Conservation (phyloP, 2,113 vertebrate genomes). For the Agelaius tricolor region DNA sequence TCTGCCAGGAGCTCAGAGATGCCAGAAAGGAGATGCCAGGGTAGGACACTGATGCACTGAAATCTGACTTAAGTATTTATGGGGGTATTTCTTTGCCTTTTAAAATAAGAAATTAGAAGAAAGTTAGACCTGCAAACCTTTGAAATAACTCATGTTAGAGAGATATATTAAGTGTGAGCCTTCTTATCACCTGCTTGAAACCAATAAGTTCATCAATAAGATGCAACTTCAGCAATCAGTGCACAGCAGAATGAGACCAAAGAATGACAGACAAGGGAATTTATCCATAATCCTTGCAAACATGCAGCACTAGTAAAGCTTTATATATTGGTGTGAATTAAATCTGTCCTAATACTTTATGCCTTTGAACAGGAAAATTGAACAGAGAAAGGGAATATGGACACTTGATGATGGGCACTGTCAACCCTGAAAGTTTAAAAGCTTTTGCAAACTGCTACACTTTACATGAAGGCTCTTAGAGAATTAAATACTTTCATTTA, state of each 20-base stretch:
- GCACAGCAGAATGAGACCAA: neutral
- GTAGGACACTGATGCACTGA: neutral
- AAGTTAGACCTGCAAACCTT: neutral
- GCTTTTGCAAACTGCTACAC: neutral
- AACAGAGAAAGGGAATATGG: neutral
- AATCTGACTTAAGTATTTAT: neutral
- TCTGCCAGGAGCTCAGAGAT: neutral
- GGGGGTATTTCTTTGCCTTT: neutral
- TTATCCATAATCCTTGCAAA: neutral
- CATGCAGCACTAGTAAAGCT: neutral
- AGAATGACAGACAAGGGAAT: neutral
- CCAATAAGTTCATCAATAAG: neutral
- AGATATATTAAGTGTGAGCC: neutral
- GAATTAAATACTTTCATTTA: neutral
- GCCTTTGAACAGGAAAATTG: neutral
- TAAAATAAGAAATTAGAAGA: neutral
- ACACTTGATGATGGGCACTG: neutral
- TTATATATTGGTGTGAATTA: neutral
- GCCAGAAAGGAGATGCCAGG: neutral
- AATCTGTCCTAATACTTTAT: neutral
- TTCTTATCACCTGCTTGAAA: neutral
- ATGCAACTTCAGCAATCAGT: neutral
- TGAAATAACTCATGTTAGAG: neutral
- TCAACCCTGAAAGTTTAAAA: neutral
- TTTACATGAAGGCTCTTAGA: neutral